Percentiles rank a stretch among this genome's conserved stretches.
Conservation (phyloP, 2,797 vertebrate genomes). For the Brachymystax lenok region DNA sequence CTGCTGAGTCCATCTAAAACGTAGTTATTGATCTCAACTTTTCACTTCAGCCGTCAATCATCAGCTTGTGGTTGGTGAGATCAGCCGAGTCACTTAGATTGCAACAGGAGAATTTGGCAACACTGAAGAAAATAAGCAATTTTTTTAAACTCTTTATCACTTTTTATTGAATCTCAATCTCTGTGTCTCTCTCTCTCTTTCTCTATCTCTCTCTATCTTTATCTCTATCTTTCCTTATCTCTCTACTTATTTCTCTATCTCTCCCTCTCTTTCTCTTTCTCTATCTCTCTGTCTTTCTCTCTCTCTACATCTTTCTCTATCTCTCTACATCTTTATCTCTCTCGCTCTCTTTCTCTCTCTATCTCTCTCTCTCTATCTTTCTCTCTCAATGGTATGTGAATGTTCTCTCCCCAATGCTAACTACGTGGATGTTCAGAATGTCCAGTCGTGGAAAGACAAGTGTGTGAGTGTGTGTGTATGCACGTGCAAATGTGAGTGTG, state of each 20-base stretch:
- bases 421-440: background rate
- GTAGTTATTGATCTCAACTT: slow-evolving; percentile 45
- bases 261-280: background rate
- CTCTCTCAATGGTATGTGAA: background rate
- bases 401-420: background rate
- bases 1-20: slow-evolving; percentile 21
- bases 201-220: background rate
- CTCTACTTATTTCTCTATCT: background rate
- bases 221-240: background rate
- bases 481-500: too few species aligned
- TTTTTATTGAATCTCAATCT: background rate
- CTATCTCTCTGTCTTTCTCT: background rate
- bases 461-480: background rate
- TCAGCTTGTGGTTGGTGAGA: slow-evolving; percentile 31
- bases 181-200: background rate
- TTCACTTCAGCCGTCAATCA: slow-evolving; percentile 49
- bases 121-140: slow-evolving; percentile 9
- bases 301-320: background rate
- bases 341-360: background rate
- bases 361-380: background rate
- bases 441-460: background rate
- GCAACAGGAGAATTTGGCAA: slow-evolving; percentile 31
- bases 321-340: background rate
- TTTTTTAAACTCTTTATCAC: background rate
- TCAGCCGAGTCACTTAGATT: slow-evolving; percentile 51